Conservation (phyloP, 2,888 invertebrate genomes). For the Orchesellides sinensis region DNA sequence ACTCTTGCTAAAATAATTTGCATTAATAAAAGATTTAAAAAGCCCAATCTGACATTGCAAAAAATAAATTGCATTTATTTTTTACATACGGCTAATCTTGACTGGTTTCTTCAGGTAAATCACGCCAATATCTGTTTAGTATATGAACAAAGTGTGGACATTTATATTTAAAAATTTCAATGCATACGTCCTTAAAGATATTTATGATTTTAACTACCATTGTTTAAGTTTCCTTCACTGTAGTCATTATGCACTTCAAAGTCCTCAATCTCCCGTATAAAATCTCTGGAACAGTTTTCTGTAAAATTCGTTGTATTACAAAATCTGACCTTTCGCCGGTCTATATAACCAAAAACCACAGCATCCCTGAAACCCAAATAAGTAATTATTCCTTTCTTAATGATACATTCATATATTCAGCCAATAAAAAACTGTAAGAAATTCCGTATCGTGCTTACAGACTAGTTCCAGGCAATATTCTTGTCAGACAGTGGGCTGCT, state of each 20-base stretch:
- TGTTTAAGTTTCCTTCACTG: conserved; percentile 62
- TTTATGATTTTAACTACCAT: conserved; percentile 43
- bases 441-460: conserved; percentile 9
- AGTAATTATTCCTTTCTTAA: not conserved
- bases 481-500: conserved; percentile 46
- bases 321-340: conserved; percentile 52
- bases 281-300: conserved; percentile 44
- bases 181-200: not conserved
- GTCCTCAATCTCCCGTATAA: conserved; percentile 61
- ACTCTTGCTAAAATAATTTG: conserved; percentile 43
- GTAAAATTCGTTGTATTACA: conserved; percentile 34
- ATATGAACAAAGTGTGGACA: no score
- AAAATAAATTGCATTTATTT: not conserved
- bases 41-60: not conserved
- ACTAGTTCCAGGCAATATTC: conserved; percentile 23
- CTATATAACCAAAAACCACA: conserved; percentile 52
- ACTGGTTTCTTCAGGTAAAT: conserved; percentile 60
- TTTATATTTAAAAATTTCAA: conserved; percentile 1
- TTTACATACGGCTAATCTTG: conserved; percentile 50
- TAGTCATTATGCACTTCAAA: conserved; percentile 69
- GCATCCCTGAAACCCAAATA: conserved; percentile 7
- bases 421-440: no score
- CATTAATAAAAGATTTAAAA: not conserved
- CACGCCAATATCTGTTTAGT: conserved; percentile 61
- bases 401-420: not conserved